These are phyloP conservation scores for Falco peregrinus DNA, from an alignment of 2,797 vertebrate genomes.

Conservation along the genomic window DNA sequence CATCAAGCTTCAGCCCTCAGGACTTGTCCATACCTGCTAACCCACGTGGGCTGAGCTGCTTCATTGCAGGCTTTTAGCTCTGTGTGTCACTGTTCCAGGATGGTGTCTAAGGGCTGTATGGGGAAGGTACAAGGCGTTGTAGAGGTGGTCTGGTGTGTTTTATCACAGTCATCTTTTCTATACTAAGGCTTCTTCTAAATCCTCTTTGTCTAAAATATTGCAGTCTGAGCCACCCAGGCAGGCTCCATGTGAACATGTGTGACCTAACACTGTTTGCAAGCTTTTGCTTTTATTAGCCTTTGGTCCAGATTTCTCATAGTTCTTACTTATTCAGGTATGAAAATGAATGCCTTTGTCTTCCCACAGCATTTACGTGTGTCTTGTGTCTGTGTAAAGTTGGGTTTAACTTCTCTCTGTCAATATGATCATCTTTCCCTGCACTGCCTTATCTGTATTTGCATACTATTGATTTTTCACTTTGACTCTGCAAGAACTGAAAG, in stretches of 20 bases:
- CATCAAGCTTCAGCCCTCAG: not conserved
- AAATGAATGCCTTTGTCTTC: conserved; percentile 11
- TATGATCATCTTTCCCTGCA: not conserved
- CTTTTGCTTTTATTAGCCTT: conserved; percentile 44
- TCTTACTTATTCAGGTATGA: not conserved
- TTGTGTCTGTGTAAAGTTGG: not conserved
- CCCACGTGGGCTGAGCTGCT: not conserved
- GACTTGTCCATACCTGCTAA: not conserved
- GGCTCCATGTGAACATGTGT: not conserved
- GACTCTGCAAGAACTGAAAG: not conserved
- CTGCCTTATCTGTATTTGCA: not conserved
- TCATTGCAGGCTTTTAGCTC: not conserved
- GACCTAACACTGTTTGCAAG: not conserved
- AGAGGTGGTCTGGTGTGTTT: not conserved
- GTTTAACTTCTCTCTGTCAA: not conserved
- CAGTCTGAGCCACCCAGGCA: not conserved
- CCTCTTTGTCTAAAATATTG: not conserved
- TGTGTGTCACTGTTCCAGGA: not conserved
- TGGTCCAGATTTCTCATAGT: conserved; percentile 27
- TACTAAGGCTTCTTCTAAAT: not conserved
- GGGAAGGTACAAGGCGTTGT: not conserved
- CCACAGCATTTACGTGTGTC: conserved; percentile 7
- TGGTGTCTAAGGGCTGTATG: not conserved
- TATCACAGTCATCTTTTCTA: not conserved
- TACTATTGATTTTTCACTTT: not conserved